Evolutionary conservation across 2,888 invertebrate species (phyloP), one percentile per base, ranked within the genome.

Genomic region (Amiota minor): DNA sequence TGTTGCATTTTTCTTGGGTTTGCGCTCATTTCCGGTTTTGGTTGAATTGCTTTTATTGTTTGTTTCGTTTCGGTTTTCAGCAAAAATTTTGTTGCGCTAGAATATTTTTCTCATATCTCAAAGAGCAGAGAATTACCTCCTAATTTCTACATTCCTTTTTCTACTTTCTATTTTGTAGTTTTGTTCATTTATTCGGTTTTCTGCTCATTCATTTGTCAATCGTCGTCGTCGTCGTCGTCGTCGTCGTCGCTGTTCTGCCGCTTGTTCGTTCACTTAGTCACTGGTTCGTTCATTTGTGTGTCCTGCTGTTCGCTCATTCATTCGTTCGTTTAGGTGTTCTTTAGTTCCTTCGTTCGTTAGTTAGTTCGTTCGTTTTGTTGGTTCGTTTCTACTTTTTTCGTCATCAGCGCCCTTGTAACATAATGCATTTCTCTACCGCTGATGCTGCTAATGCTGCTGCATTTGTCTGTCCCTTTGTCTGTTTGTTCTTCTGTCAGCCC

Each of bases 331-430:
- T 9, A n/a, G 12, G 4, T 12, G n/a, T 53, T 53, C 1, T 53
- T 4, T 9, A n/a, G 53, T 53, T n/a, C n/a, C n/a, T 59, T 59
- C 59, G 59, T 20, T 53, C 53, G 53, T 53, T 50, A 14, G 50
- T 9, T 23, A 18, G 12, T 59, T n/a, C 59, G 20, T 4, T 59
- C 20, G 20, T 18, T 59, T 59, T 18, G 59, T 11, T 59, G 11
- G 16, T 9, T 18, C 16, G 16, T 59, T 50, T 50, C 1, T 50
- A 3, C n/a, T 50, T 53, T 53, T 53, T 12, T 59, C 59, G 20
- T 20, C 59, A 59, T 59, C 18, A 59, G 59, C 59, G 59, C 59
- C 16, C 20, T 59, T 59, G 59, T 20, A 59, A 9, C 14, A 53
- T 53, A n/a, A 53, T n/a, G 53, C 53, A 53, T n/a, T n/a, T 12